Conservation (phyloP, 2,797 vertebrate genomes). For the Prunella strophiata region DNA sequence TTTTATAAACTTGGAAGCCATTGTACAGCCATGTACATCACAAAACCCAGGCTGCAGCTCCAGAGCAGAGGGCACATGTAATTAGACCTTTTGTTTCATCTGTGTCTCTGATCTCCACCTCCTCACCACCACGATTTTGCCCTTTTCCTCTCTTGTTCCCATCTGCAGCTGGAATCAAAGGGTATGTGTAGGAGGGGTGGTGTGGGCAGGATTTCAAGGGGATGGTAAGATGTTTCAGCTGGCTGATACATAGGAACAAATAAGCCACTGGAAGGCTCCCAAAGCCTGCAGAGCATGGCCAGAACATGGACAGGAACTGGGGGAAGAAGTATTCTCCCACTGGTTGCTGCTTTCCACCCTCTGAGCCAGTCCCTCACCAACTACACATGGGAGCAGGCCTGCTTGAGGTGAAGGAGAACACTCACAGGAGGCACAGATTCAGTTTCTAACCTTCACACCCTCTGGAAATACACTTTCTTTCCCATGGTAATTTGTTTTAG, state of each 20-base stretch:
- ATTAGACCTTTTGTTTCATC: slow-evolving; percentile 48
- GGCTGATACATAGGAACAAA: neutral
- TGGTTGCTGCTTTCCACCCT: neutral
- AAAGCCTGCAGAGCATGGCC: neutral
- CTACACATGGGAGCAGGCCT: neutral
- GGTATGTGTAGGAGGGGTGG: neutral
- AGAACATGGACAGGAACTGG: neutral
- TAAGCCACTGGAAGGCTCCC: neutral
- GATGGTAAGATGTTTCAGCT: neutral
- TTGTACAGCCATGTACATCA: neutral
- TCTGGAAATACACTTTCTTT: neutral
- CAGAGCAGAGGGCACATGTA: slow-evolving; percentile 21
- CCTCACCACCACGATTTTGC: slow-evolving; percentile 9
- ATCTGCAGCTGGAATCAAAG: slow-evolving; percentile 52
- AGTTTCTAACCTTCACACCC: neutral
- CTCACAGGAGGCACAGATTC: neutral
- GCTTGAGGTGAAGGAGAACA: neutral
- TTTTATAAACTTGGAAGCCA: neutral
- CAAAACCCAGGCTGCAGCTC: neutral
- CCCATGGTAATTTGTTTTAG: neutral
- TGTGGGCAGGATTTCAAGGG: slow-evolving; percentile 26
- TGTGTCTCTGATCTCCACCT: slow-evolving; percentile 35
- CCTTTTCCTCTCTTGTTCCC: slow-evolving; percentile 12
- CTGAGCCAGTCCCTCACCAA: neutral
- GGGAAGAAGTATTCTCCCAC: neutral